Conservation (phyloP, 2,113 vertebrate genomes). For the Caloenas nicobarica region DNA sequence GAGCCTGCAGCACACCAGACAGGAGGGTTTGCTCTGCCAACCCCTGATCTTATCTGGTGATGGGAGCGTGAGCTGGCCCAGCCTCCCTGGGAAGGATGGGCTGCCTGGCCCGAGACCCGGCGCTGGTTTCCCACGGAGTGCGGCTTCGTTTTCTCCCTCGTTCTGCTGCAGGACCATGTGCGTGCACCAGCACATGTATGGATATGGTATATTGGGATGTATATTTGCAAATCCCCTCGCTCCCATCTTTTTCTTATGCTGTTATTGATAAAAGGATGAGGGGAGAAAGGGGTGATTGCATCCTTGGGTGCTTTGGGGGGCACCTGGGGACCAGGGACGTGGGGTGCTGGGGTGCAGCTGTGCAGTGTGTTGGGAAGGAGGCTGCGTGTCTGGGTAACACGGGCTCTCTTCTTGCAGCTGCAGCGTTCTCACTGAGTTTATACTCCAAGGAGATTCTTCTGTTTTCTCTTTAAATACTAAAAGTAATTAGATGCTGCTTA, state of each 20-base stretch:
- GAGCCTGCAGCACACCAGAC: neutral
- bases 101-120: neutral
- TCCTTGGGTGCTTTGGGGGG: neutral
- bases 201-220: neutral
- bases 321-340: rapidly evolving
- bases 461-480: slow-evolving; percentile 46
- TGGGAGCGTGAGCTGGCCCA: neutral
- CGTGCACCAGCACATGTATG: rapidly evolving
- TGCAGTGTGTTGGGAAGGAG: neutral
- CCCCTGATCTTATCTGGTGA: slow-evolving; percentile 20
- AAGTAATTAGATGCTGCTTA: slow-evolving; percentile 36
- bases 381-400: neutral
- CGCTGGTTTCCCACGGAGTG: rapidly evolving
- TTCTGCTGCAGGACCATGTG: neutral
- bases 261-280: neutral
- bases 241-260: neutral
- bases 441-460: slow-evolving; percentile 7
- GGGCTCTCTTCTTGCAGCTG: neutral
- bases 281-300: neutral
- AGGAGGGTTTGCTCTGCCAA: neutral
- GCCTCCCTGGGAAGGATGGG: neutral
- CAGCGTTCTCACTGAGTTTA: neutral
- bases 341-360: neutral
- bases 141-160: neutral
- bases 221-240: neutral